A percentile compares a stretch with the other conserved stretches of the same genome.
These are phyloP conservation scores for Hirtodrosophila alboralis DNA, from an alignment of 2,888 invertebrate genomes.

Conservation along the genomic window DNA sequence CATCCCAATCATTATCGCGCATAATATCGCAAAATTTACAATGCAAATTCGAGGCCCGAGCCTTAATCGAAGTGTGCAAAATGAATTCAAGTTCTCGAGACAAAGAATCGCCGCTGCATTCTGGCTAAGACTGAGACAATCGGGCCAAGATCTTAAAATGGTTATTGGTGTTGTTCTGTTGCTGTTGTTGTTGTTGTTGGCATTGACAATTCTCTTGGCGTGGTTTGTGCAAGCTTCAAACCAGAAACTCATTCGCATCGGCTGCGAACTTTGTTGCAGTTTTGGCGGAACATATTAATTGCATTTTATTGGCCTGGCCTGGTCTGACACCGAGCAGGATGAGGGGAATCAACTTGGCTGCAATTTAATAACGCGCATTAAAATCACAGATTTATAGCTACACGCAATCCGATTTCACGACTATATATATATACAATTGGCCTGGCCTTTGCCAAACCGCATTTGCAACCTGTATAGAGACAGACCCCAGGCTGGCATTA, in stretches of 20 bases:
- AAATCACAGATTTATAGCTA: constrained; percentile 75
- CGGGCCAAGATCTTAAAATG: constrained; percentile 12
- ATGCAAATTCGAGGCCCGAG: constrained; percentile 63
- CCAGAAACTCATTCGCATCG: constrained; percentile 32
- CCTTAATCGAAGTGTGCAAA: constrained; percentile 68
- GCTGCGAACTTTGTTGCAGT: constrained; percentile 69
- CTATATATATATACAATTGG: constrained; percentile 65
- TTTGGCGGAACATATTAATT: constrained; percentile 78
- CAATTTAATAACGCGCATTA: constrained; percentile 78
- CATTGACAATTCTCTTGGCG: constrained; percentile 40
- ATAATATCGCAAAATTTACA: constrained; percentile 68
- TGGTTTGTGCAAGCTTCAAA: constrained; percentile 66
- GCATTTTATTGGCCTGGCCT: constrained; percentile 75
- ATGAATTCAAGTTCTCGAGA: constrained; percentile 40
- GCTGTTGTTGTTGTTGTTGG: constrained; percentile 5
- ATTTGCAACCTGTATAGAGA: constrained; percentile 14
- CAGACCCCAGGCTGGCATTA: no score
- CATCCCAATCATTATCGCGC: constrained; percentile 58
- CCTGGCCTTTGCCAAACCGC: constrained; percentile 40
- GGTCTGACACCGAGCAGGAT: no score
- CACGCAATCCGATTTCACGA: constrained; percentile 76
- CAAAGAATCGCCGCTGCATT: constrained; percentile 42
- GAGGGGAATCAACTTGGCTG: constrained; percentile 55
- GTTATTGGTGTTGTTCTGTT: constrained; percentile 4
- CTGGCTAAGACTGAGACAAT: constrained; percentile 22